Evolutionary conservation across 2,888 invertebrate genomes (phyloP), one percentile per base, ranked within the genome.

Genomic region (Phaonia tiefii): DNA sequence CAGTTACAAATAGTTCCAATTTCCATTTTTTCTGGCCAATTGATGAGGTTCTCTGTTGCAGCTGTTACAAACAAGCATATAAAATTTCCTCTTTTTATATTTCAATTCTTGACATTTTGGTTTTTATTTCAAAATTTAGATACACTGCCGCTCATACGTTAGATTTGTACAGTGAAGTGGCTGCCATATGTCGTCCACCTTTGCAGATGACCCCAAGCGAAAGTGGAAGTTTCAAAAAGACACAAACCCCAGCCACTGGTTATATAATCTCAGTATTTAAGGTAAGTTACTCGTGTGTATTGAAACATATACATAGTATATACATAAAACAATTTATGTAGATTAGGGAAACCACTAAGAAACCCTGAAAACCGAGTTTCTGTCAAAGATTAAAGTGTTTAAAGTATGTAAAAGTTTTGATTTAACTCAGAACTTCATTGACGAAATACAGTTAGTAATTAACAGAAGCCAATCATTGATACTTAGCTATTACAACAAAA

Each of bases 201-300:
- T 92, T 97, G 85, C 88, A 88, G 42, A 75, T 91, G 85, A 88
- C 90, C 37, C 95, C 93, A 86, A 96, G 95, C 87, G 92, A 95
- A 65, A 94, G 94, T 75, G 95, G 95, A 66, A 93, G 94, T 80
- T 93, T 95, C 70, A 94, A 95, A 89, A 95, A 95, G 88, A 94
- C 95, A 5, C 95, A 95, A 87, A 95, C 96, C 74, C 93, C 95
- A 79, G 92, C 95, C 83, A 97, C 97, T 26, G 98, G 97, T 65
- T 98, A 96, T 89, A 96, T 98, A 88, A 95, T 98, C 85, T 97
- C 97, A 86, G 96, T 98, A 87, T 98, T 97, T 91, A 97, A 97
- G 93, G 93, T 92, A 82, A 80, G 83, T 71, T 4, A 15, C 11
- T 5, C 11, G 46, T 17, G 46, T n/a, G n/a, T n/a, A n/a, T n/a